phyloP scores from a whole-genome alignment of 2,888 invertebrate species.

The Ophion slaviceki region DNA sequence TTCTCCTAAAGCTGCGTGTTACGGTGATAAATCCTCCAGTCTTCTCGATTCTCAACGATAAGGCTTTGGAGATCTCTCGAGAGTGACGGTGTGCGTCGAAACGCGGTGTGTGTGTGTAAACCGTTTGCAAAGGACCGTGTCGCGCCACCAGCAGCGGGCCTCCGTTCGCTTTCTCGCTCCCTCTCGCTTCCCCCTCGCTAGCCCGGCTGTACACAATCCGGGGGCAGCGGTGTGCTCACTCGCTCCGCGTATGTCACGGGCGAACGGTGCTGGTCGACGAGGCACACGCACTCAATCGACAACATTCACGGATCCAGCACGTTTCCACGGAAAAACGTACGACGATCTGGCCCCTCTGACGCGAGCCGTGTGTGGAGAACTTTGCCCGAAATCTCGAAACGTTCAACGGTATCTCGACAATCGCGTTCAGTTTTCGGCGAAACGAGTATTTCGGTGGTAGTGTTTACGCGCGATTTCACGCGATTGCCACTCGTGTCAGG shows the following conservation, averaged over 20 bases:
- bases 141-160: slow-evolving; percentile 33
- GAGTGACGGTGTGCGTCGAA: neutral
- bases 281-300: slow-evolving; percentile 15
- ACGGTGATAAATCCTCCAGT: slow-evolving; percentile 1
- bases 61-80: neutral
- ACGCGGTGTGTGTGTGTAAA: slow-evolving; percentile 20
- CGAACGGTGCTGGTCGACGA: slow-evolving; percentile 74
- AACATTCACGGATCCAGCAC: neutral
- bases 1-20: neutral
- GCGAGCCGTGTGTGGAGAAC: too few species aligned
- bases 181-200: slow-evolving; percentile 52
- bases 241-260: slow-evolving; percentile 81
- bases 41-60: neutral
- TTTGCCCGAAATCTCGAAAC: too few species aligned
- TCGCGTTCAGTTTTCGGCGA: too few species aligned
- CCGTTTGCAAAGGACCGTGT: slow-evolving; percentile 13
- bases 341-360: too few species aligned
- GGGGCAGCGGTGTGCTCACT: slow-evolving; percentile 76
- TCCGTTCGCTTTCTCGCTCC: slow-evolving; percentile 37
- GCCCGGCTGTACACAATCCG: slow-evolving; percentile 56
- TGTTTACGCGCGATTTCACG: too few species aligned
- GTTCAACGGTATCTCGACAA: too few species aligned
- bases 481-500: too few species aligned
- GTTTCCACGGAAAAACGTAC: neutral
- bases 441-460: too few species aligned